Evolutionary conservation across 1,140 invertebrate genomes (phyloP).

Genomic region (Drosophila mauritiana): DNA sequence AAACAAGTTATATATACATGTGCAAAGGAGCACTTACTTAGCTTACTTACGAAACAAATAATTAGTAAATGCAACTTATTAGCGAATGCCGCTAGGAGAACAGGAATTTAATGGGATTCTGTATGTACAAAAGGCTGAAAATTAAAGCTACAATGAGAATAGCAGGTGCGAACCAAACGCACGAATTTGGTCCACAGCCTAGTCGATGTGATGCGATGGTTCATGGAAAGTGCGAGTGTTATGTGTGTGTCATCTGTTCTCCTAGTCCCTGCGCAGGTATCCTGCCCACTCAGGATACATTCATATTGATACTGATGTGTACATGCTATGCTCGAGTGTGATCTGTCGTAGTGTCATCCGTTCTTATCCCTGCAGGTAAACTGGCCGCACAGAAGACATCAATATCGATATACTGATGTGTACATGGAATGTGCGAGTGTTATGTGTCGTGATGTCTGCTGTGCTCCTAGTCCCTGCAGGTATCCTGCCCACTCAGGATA

Average conservation of each 20-base stretch:
- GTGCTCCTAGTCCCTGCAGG: too few relatives aligned
- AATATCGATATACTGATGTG: too few relatives aligned
- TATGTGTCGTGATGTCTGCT: too few relatives aligned
- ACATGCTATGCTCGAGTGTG: not conserved
- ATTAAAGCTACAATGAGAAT: not conserved
- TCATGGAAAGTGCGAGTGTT: not conserved
- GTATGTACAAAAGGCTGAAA: not conserved
- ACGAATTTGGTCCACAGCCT: conserved; percentile 15
- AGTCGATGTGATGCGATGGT: not conserved
- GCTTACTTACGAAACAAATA: too few relatives aligned
- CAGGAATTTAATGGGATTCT: not conserved
- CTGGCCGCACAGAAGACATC: too few relatives aligned
- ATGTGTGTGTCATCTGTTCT: too few relatives aligned
- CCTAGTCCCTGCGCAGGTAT: not conserved
- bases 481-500: too few relatives aligned
- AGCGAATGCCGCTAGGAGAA: not conserved
- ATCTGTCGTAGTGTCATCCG: too few relatives aligned
- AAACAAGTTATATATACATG: too few relatives aligned
- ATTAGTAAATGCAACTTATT: not conserved
- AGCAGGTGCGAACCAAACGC: not conserved
- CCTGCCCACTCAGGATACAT: too few relatives aligned
- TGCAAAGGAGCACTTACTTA: too few relatives aligned
- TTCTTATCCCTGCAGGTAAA: not conserved
- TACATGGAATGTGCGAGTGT: too few relatives aligned
- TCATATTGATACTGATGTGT: not conserved